Conservation (phyloP, 2,797 vertebrate species). For the Coluber constrictor region DNA sequence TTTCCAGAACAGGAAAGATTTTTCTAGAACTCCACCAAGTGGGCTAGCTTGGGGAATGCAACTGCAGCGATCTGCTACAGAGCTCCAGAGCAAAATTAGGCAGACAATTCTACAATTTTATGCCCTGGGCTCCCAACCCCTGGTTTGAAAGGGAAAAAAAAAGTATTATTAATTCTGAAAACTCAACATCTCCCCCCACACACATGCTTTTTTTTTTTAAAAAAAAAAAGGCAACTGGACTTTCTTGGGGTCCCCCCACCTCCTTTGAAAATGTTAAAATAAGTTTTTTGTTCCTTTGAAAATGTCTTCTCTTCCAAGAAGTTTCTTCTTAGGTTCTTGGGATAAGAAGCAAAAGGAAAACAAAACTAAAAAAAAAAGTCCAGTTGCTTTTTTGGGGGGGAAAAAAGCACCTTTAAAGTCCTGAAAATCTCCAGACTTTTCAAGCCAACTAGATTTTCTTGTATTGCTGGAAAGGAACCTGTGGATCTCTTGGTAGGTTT, state of each 20-base stretch:
- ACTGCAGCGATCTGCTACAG: neutral
- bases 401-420: neutral
- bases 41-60: neutral
- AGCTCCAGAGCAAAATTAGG: neutral
- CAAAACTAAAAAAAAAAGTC: too few species aligned
- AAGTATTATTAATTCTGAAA: neutral
- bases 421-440: neutral
- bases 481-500: neutral
- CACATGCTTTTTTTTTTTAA: neutral
- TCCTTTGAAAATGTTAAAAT: too few species aligned
- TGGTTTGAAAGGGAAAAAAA: neutral
- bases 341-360: neutral
- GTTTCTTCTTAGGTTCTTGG: neutral
- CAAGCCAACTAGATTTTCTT: neutral
- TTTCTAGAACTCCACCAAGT: conserved; percentile 3
- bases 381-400: too few species aligned
- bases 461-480: neutral
- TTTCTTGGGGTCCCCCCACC: neutral
- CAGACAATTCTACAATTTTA: neutral
- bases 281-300: neutral
- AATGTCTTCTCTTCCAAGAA: neutral
- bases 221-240: neutral
- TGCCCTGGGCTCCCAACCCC: neutral
- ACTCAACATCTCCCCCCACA: neutral
- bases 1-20: neutral